phyloP scores from a whole-genome alignment of 1,140 invertebrate species.

The Bombus consobrinus region DNA sequence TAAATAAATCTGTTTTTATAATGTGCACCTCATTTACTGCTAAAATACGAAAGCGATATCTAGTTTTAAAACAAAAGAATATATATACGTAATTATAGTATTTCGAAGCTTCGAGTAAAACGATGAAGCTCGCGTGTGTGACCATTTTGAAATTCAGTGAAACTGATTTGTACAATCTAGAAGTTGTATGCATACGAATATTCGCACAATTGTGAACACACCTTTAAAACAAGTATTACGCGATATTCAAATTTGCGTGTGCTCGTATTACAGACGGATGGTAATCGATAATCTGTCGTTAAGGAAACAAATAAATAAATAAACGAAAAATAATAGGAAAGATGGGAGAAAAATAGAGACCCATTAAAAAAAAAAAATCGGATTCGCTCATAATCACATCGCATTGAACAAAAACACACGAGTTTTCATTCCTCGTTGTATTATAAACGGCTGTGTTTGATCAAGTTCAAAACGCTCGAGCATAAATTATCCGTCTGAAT shows the following conservation, averaged over 20 bases:
- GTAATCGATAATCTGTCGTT: neutral
- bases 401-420: neutral
- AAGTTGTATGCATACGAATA: neutral
- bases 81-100: neutral
- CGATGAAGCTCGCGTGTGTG: neutral
- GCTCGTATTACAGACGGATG: neutral
- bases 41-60: conserved; percentile 32
- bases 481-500: conserved; percentile 13
- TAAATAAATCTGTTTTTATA: conserved; percentile 83
- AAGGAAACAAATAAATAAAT: neutral
- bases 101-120: neutral
- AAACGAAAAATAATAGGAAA: neutral
- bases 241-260: neutral
- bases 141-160: neutral
- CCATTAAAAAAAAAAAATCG: conserved; percentile 1
- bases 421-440: neutral
- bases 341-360: neutral
- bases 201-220: conserved; percentile 23
- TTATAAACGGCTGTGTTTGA: conserved; percentile 40
- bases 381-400: neutral
- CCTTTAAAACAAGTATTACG: neutral
- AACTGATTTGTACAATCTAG: conserved; percentile 8
- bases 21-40: conserved; percentile 46
- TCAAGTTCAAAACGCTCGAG: neutral
- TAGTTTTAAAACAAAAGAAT: conserved; percentile 38